Evolutionary conservation across 1,140 invertebrate genomes (phyloP), one percentile per base, ranked within the genome.

Genomic region (Delia radicum): DNA sequence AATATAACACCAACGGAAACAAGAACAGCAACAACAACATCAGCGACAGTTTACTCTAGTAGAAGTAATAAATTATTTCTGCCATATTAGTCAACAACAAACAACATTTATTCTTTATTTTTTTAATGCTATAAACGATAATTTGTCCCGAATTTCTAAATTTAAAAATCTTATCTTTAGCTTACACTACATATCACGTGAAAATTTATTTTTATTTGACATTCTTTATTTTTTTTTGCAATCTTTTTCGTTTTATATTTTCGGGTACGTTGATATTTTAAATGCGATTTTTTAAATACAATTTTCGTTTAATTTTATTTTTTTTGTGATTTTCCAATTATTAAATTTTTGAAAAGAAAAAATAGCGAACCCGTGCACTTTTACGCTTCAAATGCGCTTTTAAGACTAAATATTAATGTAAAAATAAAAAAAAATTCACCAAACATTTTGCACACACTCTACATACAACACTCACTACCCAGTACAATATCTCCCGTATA

Each of bases 351-450:
- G n/a, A n/a, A n/a, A n/a, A n/a, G n/a, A n/a, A n/a, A n/a, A 33
- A 33, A 33, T 55, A 21, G n/a, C 18, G 24, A 55, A 55, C 21
- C n/a, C 48, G 48, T 55, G 48, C 48, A 55, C 48, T 55, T 55
- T 69, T 69, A 69, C 65, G 65, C 65, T 69, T 69, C 65, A 69
- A 69, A 69, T 37, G 65, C 65, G 65, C 29, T 69, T 69, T 37
- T 18, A 69, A 69, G 65, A 69, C 65, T 69, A 33, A 63, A 69
- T 65, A 27, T 42, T 42, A 15, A 42, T 42, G 37, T 42, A 42
- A 15, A 5, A n/a, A n/a, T 15, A 42, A 5, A 42, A 42, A 5
- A 42, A 13, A 42, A 42, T 42, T 42, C 37, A 42, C 6, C 37
- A 42, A 42, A 42, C 37, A 42, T 42, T 42, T 42, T 42, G 12